A percentile compares a stretch with the other conserved stretches of the same genome.
Evolutionary conservation across 1,140 invertebrate species (phyloP).

Genomic region (Calliphora vicina): DNA sequence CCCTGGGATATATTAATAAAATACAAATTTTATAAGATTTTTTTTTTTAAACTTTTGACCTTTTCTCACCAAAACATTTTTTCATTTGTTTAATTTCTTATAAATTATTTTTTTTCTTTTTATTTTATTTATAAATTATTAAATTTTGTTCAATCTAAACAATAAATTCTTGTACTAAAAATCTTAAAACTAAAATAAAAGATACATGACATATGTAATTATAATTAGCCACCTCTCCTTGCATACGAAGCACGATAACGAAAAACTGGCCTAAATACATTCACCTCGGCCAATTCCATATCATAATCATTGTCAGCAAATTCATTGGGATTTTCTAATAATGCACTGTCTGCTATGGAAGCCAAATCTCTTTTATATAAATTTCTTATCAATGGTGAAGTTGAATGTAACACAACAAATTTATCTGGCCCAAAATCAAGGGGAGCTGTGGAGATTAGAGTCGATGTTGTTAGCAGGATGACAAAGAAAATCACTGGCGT

Average conservation of each 20-base stretch:
- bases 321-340: conserved; percentile 13
- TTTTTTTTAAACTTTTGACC: too few species aligned
- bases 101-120: too few species aligned
- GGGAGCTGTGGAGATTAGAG: background rate
- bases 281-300: conserved; percentile 57
- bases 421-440: background rate
- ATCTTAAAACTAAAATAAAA: background rate
- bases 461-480: background rate
- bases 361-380: background rate
- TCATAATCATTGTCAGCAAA: conserved; percentile 47
- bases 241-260: conserved; percentile 52
- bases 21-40: too few species aligned
- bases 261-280: conserved; percentile 57
- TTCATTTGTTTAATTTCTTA: background rate
- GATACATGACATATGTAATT: background rate
- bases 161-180: too few species aligned
- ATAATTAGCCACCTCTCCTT: conserved; percentile 22
- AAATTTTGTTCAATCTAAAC: too few species aligned
- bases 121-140: too few species aligned
- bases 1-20: too few species aligned
- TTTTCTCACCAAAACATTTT: too few species aligned
- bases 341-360: background rate
- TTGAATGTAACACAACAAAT: background rate
- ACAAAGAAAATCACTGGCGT: background rate
- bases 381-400: background rate